Evolutionary conservation across 2,113 vertebrate species (phyloP).

Genomic region (Pollimyrus isidori): DNA sequence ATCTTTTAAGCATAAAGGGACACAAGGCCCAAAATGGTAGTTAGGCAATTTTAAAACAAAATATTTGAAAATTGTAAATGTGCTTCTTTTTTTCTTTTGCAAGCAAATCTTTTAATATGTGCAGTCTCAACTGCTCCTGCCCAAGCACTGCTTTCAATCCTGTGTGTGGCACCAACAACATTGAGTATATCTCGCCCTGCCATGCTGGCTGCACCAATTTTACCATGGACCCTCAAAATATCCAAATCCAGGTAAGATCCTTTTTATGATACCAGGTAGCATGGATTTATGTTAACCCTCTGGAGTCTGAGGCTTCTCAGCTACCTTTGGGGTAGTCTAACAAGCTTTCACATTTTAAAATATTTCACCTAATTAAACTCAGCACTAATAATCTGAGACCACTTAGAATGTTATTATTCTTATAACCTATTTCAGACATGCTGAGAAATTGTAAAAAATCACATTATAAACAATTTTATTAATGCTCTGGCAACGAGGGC

Average conservation of each 20-base stretch:
- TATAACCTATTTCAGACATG: no score
- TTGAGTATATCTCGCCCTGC: constrained; percentile 87
- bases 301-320: no score
- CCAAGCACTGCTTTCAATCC: constrained; percentile 69
- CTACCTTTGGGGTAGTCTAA: no score
- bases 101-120: constrained; percentile 45
- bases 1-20: not conserved
- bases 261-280: not conserved
- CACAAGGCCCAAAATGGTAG: not conserved
- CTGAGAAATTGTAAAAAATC: no score
- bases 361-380: no score
- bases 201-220: constrained; percentile 76
- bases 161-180: constrained; percentile 69
- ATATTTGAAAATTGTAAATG: not conserved
- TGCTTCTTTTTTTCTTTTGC: constrained; percentile 24
- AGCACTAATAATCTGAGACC: no score
- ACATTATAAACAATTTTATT: no score
- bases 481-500: no score
- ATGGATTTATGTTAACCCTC: not conserved
- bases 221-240: constrained; percentile 45
- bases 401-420: no score
- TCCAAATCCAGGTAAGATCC: constrained; percentile 47
- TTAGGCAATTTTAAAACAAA: not conserved
- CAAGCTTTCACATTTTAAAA: no score
- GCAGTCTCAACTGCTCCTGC: constrained; percentile 69